These are phyloP conservation scores for Acanthococcus lagerstroemiae DNA, from an alignment of 2,888 invertebrate species.

Conservation along the genomic window DNA sequence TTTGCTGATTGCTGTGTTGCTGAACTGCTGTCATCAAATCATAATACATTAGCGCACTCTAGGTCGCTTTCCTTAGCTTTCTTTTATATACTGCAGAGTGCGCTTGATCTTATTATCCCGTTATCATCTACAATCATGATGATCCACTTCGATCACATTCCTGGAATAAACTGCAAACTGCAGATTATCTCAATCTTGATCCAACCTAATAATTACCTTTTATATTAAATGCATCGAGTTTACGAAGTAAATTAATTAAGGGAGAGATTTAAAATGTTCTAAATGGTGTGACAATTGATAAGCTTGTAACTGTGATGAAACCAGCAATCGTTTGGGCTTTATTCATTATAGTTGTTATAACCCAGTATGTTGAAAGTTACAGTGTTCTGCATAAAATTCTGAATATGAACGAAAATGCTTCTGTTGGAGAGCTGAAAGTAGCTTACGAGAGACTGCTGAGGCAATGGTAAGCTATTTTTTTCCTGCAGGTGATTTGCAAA, in stretches of 20 bases:
- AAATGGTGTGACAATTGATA: background rate
- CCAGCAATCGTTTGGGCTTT: slow-evolving; percentile 17
- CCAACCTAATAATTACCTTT: too few species aligned
- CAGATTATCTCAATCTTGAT: too few species aligned
- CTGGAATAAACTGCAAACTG: too few species aligned
- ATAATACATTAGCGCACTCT: too few species aligned
- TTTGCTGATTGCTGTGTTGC: too few species aligned
- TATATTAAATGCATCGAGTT: background rate
- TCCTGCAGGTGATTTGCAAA: background rate
- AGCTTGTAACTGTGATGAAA: slow-evolving; percentile 21
- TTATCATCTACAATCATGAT: too few species aligned
- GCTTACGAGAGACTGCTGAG: slow-evolving; percentile 6
- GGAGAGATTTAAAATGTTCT: background rate
- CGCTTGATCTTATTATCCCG: too few species aligned
- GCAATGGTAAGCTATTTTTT: slow-evolving; percentile 14
- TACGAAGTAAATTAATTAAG: background rate
- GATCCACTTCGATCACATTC: too few species aligned
- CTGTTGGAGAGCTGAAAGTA: slow-evolving; percentile 7
- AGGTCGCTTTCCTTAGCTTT: too few species aligned
- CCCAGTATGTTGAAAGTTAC: slow-evolving; percentile 24
- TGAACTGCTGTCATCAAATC: too few species aligned
- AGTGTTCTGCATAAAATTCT: slow-evolving; percentile 21
- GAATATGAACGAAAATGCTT: slow-evolving; percentile 21
- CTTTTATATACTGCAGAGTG: too few species aligned
- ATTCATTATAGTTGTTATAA: slow-evolving; percentile 7